Base-by-base conservation (phyloP, 2,888 invertebrate species). In the Erebia palarica region DNA sequence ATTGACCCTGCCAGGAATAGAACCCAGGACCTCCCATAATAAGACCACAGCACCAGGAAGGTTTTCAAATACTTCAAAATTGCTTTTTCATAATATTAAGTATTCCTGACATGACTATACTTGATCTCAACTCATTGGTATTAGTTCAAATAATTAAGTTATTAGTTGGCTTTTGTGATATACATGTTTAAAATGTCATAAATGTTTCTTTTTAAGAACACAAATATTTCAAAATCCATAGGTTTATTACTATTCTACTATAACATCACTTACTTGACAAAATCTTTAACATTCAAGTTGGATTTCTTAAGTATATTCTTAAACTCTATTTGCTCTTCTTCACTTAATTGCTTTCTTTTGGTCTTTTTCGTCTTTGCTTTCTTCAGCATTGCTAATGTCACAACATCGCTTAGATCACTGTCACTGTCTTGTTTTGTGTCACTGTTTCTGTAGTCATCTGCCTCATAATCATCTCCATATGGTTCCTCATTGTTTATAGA, bases 211-310 rank as follows among this genome's bases (percentile, higher is more conserved):
- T 47, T 47, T 47, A 11, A 47, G 47, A 13, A 13, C 47, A 47
- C 44, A 44, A 44, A 47, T 7, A 36, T 36, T 36, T 36, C 36
- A 36, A 36, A 36, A 36, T 7, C 1, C 36, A 36, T 7, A 36
- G 0, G 1, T 7, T 36, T 36, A 36, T 47, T 11, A 11, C 13
- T 47, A 47, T 47, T 47, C 53, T 47, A 49, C 11, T 64, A 14
- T 5, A 14, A 58, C 49, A 44, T 16, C 9, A 78, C 78, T 77
- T 74, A 79, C 78, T 81, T 81, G 18, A 84, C 85, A 82, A 90
- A 86, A 80, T 92, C 92, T 76, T 86, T 90, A 8, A 89, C 84
- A 84, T 89, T 89, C 70, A 89, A 84, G 76, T 87, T 84, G 9
- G 76, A 70, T 73, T 84, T 86, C 75, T 84, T 86, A 8, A 89